Evolutionary conservation across 2,113 vertebrate genomes (phyloP), one percentile per base, ranked within the genome.

Genomic region (Carassius auratus): DNA sequence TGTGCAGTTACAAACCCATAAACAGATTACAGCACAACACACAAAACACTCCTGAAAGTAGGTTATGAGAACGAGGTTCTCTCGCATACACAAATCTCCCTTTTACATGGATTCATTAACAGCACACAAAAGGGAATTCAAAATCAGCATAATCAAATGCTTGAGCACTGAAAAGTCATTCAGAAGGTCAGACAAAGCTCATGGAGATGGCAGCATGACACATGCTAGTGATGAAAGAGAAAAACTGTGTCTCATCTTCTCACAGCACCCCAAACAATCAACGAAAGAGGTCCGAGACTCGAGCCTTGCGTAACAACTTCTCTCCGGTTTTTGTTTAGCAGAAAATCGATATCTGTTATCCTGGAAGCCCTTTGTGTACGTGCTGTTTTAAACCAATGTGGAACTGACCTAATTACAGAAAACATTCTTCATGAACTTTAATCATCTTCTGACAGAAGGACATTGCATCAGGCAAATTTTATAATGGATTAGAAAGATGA

Each of bases 41-140:
- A 61, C 57, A 66, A 48, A 30, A 64, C 38, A 81, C 59, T 5
- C 17, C 38, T 6, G 15, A 7, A 81, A 81, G 78, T 81, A 64
- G 78, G 78, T 81, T 81, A 81, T 48, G 59, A 81, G 59, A 81
- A 48, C 38, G 15, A 66, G 38, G 38, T 48, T 66, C 5, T 23
- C n/a, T 64, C 38, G n/a, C 38, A 81, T 42, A 64, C 38, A 80
- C 59, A 80, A 64, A 64, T 30, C 78, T 64, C n/a, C n/a, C 57
- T 30, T 64, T 81, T 66, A 81, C 76, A 62, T 0, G 57, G n/a
- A 15, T 81, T 66, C 78, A 81, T 81, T 81, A 81, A 66, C 38
- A 13, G 13, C 36, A 30, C 78, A 81, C 78, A 81, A 81, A 30
- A 81, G 59, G 38, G 17, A 6, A 64, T 64, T 80, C 36, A 80